Base-by-base conservation (phyloP, 2,888 invertebrate species). In the Cryptophagus acutangulus region DNA sequence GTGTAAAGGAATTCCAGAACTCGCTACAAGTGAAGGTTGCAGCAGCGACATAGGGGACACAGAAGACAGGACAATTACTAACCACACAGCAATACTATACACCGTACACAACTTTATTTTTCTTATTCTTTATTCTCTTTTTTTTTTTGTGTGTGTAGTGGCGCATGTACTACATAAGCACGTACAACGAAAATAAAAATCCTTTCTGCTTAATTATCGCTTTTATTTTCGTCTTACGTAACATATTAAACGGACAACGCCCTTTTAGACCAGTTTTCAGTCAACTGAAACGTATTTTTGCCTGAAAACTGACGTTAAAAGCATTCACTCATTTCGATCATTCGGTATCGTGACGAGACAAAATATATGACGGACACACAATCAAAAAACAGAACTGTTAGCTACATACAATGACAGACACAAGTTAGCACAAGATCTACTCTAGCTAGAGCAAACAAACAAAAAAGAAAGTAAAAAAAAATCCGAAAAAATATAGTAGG, bases 1-100 rank as follows among this genome's bases (percentile, higher is more conserved):
- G 89, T 82, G 87, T 87, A 87, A 91, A 91, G 84, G 89, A 90
- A 84, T 87, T 91, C 91, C 91, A 91, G 88, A 91, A 92, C 85
- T 88, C 88, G 87, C 91, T 91, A 88, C 84, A 72, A 65, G 66
- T 69, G 65, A 52, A 68, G 64, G 69, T 67, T 69, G 68, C 69
- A 77, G 76, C 77, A 78, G 78, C 78, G 78, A 79, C 79, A 79
- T 77, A 78, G 79, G 79, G 79, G 78, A 79, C 79, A 79, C 79
- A 80, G 69, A 70, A 71, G 69, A 70, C 70, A 70, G 70, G 70
- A 70, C 70, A 70, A 67, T 70, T 70, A 70, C 69, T 70, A 70
- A 70, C 61, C 67, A 69, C 66, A 66, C 69, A 57, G 65, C 63
- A 67, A 65, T 65, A 65, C 63, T 59, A 48, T 58, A 58, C 59